A percentile compares a stretch with the other conserved stretches of the same genome.
Conservation (phyloP, 2,888 invertebrate genomes). For the Drosophila parthenogenetica region DNA sequence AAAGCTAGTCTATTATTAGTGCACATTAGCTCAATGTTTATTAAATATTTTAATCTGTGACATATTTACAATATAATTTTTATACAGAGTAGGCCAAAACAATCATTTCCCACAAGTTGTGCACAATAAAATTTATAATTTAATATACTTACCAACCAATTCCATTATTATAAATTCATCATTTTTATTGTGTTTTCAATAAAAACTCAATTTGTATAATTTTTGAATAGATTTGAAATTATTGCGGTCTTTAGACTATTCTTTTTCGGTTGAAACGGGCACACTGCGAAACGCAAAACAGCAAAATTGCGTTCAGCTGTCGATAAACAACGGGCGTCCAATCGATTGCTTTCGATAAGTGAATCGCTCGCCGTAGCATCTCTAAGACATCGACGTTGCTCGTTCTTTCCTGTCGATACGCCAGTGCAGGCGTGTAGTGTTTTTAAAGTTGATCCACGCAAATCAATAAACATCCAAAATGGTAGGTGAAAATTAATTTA, state of each 20-base stretch:
- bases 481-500: slow-evolving; percentile 82
- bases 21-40: too few relatives aligned
- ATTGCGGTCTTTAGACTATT: background rate
- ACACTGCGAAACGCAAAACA: background rate
- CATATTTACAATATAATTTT: too few relatives aligned
- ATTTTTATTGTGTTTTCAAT: too few relatives aligned
- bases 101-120: too few relatives aligned
- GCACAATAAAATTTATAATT: too few relatives aligned
- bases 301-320: background rate
- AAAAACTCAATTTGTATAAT: background rate
- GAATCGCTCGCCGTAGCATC: slow-evolving; percentile 23
- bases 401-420: slow-evolving; percentile 93
- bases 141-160: too few relatives aligned
- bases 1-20: too few relatives aligned
- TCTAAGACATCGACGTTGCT: slow-evolving; percentile 51
- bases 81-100: too few relatives aligned
- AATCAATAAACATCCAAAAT: slow-evolving; percentile 90
- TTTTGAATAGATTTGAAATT: background rate
- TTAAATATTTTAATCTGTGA: too few relatives aligned
- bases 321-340: background rate
- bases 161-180: too few relatives aligned
- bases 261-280: background rate
- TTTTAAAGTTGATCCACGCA: slow-evolving; percentile 88
- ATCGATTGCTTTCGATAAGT: slow-evolving; percentile 25
- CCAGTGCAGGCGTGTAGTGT: slow-evolving; percentile 94